A percentile compares a stretch with the other conserved stretches of the same genome.
Conservation (phyloP, 1,140 invertebrate genomes). For the Calycopis cecrops region DNA sequence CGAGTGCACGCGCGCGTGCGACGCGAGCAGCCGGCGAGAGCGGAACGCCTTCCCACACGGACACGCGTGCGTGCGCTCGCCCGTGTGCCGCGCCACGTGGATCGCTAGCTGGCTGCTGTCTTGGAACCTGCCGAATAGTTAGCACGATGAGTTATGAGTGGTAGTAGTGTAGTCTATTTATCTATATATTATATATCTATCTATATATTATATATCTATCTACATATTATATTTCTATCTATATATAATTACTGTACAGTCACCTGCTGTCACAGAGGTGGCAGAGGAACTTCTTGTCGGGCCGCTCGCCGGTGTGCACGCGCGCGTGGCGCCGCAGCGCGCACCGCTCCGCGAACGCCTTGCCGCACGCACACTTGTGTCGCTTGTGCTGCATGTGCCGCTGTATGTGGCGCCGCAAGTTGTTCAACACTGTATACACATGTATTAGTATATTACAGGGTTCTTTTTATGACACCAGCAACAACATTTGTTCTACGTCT, state of each 20-base stretch:
- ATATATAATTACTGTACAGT: neutral
- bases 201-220: too few relatives aligned
- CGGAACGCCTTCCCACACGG: constrained; percentile 79
- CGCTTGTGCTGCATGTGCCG: constrained; percentile 50
- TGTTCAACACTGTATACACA: constrained; percentile 21
- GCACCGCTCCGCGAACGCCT: constrained; percentile 52
- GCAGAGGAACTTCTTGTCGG: constrained; percentile 45
- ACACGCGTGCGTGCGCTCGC: constrained; percentile 80
- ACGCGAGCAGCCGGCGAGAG: constrained; percentile 45
- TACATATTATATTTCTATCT: too few relatives aligned
- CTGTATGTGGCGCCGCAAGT: constrained; percentile 47
- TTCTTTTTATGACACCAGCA: too few relatives aligned
- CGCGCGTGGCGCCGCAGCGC: constrained; percentile 48
- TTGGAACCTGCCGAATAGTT: constrained; percentile 28
- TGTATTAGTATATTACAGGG: too few relatives aligned
- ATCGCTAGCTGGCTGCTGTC: constrained; percentile 56
- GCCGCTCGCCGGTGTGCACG: constrained; percentile 53
- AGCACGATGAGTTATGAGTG: neutral
- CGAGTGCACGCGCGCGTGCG: constrained; percentile 32
- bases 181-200: too few relatives aligned
- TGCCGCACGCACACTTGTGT: constrained; percentile 52
- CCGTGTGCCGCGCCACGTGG: constrained; percentile 76
- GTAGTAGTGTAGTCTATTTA: too few relatives aligned
- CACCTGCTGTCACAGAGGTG: constrained; percentile 52
- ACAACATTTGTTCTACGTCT: too few relatives aligned